These are phyloP conservation scores for Paramormyrops kingsleyae DNA, from an alignment of 2,113 vertebrate genomes.

Conservation along the genomic window DNA sequence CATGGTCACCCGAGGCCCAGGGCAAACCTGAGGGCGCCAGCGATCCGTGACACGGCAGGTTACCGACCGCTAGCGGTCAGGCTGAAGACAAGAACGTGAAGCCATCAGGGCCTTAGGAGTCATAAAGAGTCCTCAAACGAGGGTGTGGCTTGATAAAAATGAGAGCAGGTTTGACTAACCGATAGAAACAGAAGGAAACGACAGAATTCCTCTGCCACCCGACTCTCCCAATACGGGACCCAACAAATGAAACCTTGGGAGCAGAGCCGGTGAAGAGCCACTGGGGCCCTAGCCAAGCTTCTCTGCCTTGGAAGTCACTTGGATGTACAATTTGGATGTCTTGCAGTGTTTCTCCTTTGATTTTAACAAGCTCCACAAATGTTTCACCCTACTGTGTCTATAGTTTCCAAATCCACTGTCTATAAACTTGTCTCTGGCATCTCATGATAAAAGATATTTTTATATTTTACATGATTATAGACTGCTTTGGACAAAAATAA, in stretches of 20 bases:
- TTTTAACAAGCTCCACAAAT: background rate
- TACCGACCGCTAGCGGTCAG: background rate
- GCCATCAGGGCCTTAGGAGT: background rate
- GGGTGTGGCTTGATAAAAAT: too few relatives aligned
- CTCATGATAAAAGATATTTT: background rate
- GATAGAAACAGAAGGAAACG: background rate
- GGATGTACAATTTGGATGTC: background rate
- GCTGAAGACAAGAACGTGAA: background rate
- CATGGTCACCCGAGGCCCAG: background rate
- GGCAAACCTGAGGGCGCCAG: background rate
- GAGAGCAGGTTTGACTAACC: background rate
- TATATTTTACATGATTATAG: background rate
- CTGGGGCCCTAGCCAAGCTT: too few relatives aligned
- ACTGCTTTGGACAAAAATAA: background rate
- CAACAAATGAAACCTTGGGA: background rate
- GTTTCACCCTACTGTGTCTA: background rate
- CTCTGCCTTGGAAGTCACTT: background rate
- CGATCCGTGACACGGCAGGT: background rate
- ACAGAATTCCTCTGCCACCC: background rate
- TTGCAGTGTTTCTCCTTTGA: background rate
- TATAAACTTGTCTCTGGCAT: background rate
- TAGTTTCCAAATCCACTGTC: background rate
- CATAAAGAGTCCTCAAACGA: background rate
- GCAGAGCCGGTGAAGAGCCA: background rate
- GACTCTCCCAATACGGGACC: background rate